Percentiles rank a stretch among this genome's conserved stretches.
phyloP scores from a whole-genome alignment of 1,140 invertebrate genomes.

The Nebria ingens region DNA sequence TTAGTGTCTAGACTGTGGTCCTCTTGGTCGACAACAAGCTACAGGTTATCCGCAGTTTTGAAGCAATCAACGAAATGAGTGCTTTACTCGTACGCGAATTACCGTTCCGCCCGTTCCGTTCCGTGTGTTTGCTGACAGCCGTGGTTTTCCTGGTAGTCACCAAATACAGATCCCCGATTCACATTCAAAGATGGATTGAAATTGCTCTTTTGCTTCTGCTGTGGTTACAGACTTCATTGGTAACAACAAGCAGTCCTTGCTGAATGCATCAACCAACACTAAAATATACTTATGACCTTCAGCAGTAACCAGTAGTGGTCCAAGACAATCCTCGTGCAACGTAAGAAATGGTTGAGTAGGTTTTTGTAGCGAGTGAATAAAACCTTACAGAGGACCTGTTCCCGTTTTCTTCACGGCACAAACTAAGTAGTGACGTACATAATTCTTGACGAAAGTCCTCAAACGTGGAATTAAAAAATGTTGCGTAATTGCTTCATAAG shows the following conservation, averaged over 20 bases:
- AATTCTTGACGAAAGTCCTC: conserved; percentile 22
- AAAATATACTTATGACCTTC: conserved; percentile 23
- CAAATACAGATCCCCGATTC: too few species aligned
- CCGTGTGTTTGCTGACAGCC: too few species aligned
- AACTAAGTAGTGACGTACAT: conserved; percentile 22
- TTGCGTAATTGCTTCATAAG: conserved; percentile 19
- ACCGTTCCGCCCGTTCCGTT: too few species aligned
- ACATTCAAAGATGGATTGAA: background rate
- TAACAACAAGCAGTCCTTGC: conserved; percentile 25
- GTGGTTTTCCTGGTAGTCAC: too few species aligned
- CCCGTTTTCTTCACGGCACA: conserved; percentile 21
- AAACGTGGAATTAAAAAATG: conserved; percentile 27
- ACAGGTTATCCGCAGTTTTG: too few species aligned
- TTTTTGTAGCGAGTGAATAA: conserved; percentile 22
- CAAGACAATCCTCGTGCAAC: conserved; percentile 17
- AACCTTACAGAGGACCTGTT: conserved; percentile 24
- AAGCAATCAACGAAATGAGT: too few species aligned
- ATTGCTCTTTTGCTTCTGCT: background rate
- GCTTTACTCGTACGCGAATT: too few species aligned
- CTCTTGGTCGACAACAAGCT: too few species aligned
- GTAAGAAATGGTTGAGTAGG: conserved; percentile 21
- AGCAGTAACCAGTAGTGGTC: background rate
- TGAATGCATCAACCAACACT: conserved; percentile 23
- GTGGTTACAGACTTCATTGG: conserved; percentile 21
- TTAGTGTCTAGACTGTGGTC: too few species aligned